Base-by-base conservation (phyloP, 1,140 invertebrate species). In the Drosophila equinoxialis region DNA sequence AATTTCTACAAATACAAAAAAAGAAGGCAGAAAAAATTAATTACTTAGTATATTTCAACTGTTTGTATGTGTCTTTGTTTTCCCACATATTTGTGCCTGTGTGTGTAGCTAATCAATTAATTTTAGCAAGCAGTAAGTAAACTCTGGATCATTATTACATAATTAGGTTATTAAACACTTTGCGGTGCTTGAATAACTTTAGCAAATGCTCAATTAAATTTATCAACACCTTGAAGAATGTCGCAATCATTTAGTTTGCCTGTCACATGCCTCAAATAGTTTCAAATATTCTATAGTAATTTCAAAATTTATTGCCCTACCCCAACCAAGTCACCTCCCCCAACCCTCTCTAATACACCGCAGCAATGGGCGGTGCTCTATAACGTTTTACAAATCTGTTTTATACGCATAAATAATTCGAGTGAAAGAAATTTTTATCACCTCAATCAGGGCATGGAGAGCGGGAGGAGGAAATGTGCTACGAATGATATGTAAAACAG, bases 211-310 rank as follows among this genome's bases (percentile, higher is more conserved):
- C 79, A 67, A 86, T 86, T 89, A 89, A 89, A 71, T 84, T 71
- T 30, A 45, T 73, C 74, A 81, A 74, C 84, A 89, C 84, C 77
- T 89, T 45, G 68, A 55, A 33, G 14, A 57, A 68, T 86, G 79
- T 89, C 73, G 83, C 79, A 87, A 86, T 83, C 68, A 71, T 73
- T 83, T 65, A 74, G 54, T 59, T 51, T 39, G 61, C 66, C 69
- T 79, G 84, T 81, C 84, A 74, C 71, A 74, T 41, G 74, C 68
- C 54, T 70, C 78, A 23, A 89, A 86, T 81, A 77, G 79, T 69
- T 68, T 61, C 3, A 68, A 65, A 71, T 67, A 64, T 58, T 70
- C 67, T 71, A 37, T 57, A 87, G 63, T 75, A 79, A 87, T 75
- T 87, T 89, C 60, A 54, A 66, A 86, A 86, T 86, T 86, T 81